Base-by-base conservation (phyloP, 2,888 invertebrate species). In the Schizotus pectinicornis region DNA sequence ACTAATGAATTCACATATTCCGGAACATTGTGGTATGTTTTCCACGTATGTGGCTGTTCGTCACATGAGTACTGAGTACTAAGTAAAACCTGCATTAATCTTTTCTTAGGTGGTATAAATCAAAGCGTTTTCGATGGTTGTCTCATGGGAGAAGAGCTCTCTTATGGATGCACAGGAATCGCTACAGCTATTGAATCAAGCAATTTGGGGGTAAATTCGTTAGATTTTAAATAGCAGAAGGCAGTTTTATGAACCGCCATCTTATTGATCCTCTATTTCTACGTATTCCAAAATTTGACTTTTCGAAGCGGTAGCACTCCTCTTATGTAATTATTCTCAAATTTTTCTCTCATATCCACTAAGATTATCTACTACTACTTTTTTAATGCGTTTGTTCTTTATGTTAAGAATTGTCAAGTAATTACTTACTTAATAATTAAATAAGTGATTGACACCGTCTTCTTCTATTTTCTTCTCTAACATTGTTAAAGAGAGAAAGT, bases 121-220 rank as follows among this genome's bases (percentile, higher is more conserved):
- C 79, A 90, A 76, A 85, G 87, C 64, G 84, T 88, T 48, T 86
- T 92, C 79, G 92, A 94, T 66, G 85, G 86, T 13, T 91, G 94
- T 77, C 75, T 97, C 66, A 85, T 96, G 47, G 89, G 90, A 31
- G 98, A 98, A 80, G 94, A 95, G 78, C 77, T 98, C 49, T 91
- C 92, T 38, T 98, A 90, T 80, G 98, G 94, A 22, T 98, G 98
- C 77, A 90, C 95, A 50, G 98, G 95, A 62, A 89, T 95, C 64
- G 87, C 87, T 84, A 95, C 96, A 5, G 96, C 96, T 9, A 82
- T 96, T 80, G 88, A 89, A 46, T 41, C 47, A 1, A 39, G 52
- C 9, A 12, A 51, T 11, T 85, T 96, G 58, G 94, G 91, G 65
- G 88, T 88, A 85, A 85, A 69, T 45, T 31, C n/a, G 2, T 11